A percentile compares a stretch with the other conserved stretches of the same genome.
Conservation (phyloP, 2,888 invertebrate genomes). For the Clunio marinus region DNA sequence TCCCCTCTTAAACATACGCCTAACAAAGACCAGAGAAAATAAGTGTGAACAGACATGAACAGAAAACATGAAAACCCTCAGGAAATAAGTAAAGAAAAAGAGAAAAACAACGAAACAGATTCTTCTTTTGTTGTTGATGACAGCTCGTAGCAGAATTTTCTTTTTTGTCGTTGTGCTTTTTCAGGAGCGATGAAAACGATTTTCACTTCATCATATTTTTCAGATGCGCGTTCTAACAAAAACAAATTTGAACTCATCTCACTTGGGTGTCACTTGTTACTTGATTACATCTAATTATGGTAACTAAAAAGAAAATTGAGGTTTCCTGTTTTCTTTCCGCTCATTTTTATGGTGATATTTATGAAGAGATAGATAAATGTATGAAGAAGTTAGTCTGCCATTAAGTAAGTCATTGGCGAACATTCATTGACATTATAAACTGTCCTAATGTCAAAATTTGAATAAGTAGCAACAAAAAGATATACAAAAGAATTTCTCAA, state of each 20-base stretch:
- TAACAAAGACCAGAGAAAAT: background rate
- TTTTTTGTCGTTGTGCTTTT: background rate
- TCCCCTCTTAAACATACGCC: no score
- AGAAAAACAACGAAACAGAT: background rate
- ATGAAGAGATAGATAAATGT: no score
- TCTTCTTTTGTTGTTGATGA: constrained; percentile 27
- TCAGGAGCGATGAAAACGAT: constrained; percentile 8
- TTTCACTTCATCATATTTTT: constrained; percentile 22
- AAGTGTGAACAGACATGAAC: background rate
- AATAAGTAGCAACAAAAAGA: background rate
- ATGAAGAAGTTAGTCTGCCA: no score
- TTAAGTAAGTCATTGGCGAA: background rate
- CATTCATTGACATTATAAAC: no score
- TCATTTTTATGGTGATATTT: background rate
- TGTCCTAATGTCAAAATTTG: background rate
- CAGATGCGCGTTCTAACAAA: background rate
- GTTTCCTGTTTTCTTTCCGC: background rate
- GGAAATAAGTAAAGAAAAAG: constrained; percentile 26
- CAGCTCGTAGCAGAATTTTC: background rate
- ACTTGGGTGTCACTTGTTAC: constrained; percentile 15
- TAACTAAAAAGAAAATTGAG: constrained; percentile 30
- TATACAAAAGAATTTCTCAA: background rate
- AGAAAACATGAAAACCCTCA: constrained; percentile 22
- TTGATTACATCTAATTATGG: constrained; percentile 37
- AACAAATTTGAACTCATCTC: background rate